Percentiles rank a stretch among this genome's conserved stretches.
Evolutionary conservation across 92 coral and sea anemone species (phyloP).

Genomic region (Phymanthus crucifer): DNA sequence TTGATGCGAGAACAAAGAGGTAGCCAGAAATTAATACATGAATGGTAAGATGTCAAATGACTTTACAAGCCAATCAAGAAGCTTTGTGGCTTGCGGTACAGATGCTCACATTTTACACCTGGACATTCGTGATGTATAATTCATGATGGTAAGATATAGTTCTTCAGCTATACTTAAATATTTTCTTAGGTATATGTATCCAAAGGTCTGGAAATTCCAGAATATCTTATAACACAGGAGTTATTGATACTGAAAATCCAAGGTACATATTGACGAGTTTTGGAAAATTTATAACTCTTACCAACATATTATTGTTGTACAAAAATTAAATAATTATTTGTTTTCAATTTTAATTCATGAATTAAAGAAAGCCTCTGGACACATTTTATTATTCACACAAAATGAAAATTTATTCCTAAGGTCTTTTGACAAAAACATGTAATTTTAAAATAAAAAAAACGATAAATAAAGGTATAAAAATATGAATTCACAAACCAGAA

Average conservation of each 20-base stretch:
- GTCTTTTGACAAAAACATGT: background rate
- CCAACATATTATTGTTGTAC: too few species aligned
- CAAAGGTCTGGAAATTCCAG: too few species aligned
- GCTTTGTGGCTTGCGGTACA: background rate
- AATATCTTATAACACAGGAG: too few species aligned
- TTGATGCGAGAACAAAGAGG: background rate
- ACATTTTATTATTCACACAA: too few species aligned
- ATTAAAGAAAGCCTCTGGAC: background rate
- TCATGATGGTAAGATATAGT: background rate
- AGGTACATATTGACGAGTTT: too few species aligned
- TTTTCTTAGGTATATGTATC: too few species aligned
- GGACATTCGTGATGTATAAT: background rate
- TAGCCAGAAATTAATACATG: background rate
- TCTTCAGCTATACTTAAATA: background rate
- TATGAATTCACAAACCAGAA: too few species aligned
- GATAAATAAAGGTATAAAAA: too few species aligned
- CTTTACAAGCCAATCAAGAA: background rate
- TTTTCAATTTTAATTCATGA: too few species aligned
- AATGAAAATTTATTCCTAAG: background rate
- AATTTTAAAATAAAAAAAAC: background rate
- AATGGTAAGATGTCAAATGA: background rate
- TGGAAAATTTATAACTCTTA: too few species aligned
- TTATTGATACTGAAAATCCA: too few species aligned
- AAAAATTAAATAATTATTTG: too few species aligned
- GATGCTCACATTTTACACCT: background rate